These are phyloP conservation scores for Lycophotia porphyrea DNA, from an alignment of 2,888 invertebrate genomes.

Conservation along the genomic window DNA sequence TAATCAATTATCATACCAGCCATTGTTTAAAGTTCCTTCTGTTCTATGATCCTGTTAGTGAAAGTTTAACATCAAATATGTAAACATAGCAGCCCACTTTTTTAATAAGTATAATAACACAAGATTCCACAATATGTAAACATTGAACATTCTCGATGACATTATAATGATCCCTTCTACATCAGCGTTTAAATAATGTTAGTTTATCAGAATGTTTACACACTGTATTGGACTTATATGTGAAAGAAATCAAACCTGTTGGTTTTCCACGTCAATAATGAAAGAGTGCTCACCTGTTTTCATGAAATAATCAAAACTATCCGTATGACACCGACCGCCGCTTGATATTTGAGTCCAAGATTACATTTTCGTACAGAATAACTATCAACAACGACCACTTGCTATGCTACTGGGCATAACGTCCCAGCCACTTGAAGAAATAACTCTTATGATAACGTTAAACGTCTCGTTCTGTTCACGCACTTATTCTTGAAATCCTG, in stretches of 20 bases:
- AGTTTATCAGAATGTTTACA: conserved; percentile 52
- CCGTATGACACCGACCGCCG: conserved; percentile 17
- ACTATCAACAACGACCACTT: conserved; percentile 50
- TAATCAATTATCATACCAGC: too few species aligned
- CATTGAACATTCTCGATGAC: conserved; percentile 27
- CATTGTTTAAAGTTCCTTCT: neutral
- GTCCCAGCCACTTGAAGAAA: conserved; percentile 41
- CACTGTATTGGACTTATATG: conserved; percentile 17
- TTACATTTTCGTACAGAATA: conserved; percentile 58
- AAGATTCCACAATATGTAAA: conserved; percentile 41
- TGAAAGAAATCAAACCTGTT: conserved; percentile 17
- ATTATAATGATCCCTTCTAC: neutral
- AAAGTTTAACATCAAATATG: conserved; percentile 4
- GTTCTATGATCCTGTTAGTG: neutral
- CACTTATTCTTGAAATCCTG: neutral
- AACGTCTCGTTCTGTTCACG: neutral
- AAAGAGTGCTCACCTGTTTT: conserved; percentile 48
- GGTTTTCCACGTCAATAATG: neutral
- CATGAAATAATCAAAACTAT: conserved; percentile 40
- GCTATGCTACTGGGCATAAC: conserved; percentile 51
- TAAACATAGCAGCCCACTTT: conserved; percentile 22
- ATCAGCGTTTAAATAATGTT: neutral
- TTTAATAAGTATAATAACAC: conserved; percentile 25
- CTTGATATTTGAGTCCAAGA: conserved; percentile 41
- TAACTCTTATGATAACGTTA: conserved; percentile 6